These are phyloP conservation scores for Anguilla obscura DNA, from an alignment of 2,797 vertebrate species.

Conservation along the genomic window DNA sequence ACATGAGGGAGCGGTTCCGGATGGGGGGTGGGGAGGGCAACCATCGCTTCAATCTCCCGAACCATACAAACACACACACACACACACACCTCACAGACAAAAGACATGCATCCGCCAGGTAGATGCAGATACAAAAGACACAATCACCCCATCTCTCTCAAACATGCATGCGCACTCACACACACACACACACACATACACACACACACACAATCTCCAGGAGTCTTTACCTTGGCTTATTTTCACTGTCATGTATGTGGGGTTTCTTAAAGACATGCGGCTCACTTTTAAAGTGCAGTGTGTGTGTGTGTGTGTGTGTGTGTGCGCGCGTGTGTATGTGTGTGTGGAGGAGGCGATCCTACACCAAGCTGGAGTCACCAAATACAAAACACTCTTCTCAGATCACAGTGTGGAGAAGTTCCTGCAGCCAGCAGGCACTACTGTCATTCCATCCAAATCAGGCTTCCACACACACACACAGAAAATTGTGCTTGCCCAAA, in stretches of 20 bases:
- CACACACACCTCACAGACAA: slow-evolving; percentile 4
- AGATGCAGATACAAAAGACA: not conserved
- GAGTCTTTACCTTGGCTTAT: slow-evolving; percentile 40
- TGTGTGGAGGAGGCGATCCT: not conserved
- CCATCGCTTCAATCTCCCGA: too few relatives aligned
- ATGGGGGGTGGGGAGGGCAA: not conserved
- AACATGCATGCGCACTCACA: slow-evolving; percentile 31
- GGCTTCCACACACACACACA: slow-evolving; percentile 30
- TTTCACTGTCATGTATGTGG: slow-evolving; percentile 33
- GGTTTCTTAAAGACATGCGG: slow-evolving; percentile 31
- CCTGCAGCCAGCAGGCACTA: too few relatives aligned
- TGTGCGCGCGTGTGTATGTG: not conserved
- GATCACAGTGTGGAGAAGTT: not conserved
- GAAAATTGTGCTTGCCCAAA: slow-evolving; percentile 46
- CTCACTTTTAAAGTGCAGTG: slow-evolving; percentile 15
- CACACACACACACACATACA: slow-evolving; percentile 20
- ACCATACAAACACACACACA: not conserved
- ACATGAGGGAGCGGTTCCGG: not conserved
- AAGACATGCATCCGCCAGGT: not conserved
- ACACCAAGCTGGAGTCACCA: not conserved
- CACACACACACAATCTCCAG: slow-evolving; percentile 23
- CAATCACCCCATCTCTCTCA: not conserved
- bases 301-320: not conserved
- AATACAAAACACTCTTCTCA: not conserved
- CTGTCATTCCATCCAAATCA: slow-evolving; percentile 16